Percentiles rank a stretch among this genome's conserved stretches.
phyloP scores from a whole-genome alignment of 1,140 invertebrate genomes.

The Callitettix versicolor region DNA sequence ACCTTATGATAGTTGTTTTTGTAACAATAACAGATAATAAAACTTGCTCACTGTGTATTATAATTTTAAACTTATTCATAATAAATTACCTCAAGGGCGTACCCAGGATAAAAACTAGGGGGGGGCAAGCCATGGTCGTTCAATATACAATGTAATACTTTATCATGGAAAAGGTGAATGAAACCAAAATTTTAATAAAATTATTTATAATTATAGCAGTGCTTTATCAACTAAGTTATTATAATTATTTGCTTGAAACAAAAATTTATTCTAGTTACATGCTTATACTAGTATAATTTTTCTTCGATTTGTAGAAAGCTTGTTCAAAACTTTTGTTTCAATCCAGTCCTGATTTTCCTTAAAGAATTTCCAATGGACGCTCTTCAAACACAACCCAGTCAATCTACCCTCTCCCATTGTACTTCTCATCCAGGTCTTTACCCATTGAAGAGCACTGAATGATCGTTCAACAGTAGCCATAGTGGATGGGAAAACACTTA shows the following conservation, averaged over 20 bases:
- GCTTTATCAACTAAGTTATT: too few species aligned
- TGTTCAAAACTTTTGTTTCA: background rate
- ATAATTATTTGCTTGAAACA: too few species aligned
- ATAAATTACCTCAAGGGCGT: background rate
- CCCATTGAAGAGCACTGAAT: slow-evolving; percentile 10
- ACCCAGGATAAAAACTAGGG: slow-evolving; percentile 2
- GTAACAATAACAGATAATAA: too few species aligned
- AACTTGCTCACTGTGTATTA: too few species aligned
- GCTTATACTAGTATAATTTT: background rate
- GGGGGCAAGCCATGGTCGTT: slow-evolving; percentile 2
- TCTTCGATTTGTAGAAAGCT: slow-evolving; percentile 1
- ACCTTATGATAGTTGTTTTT: too few species aligned
- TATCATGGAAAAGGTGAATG: too few species aligned
- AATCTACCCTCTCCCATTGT: slow-evolving; percentile 16
- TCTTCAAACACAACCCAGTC: slow-evolving; percentile 14
- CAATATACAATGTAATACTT: background rate
- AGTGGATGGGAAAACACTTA: slow-evolving; percentile 5
- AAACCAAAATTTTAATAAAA: too few species aligned
- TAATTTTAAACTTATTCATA: too few species aligned
- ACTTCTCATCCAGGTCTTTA: slow-evolving; percentile 20
- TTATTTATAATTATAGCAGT: too few species aligned
- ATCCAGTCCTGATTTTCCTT: background rate
- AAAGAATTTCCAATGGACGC: slow-evolving; percentile 7
- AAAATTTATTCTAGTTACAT: too few species aligned
- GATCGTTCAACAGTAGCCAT: background rate